phyloP scores from a whole-genome alignment of 2,797 vertebrate genomes.

The Crocidura indochinensis region DNA sequence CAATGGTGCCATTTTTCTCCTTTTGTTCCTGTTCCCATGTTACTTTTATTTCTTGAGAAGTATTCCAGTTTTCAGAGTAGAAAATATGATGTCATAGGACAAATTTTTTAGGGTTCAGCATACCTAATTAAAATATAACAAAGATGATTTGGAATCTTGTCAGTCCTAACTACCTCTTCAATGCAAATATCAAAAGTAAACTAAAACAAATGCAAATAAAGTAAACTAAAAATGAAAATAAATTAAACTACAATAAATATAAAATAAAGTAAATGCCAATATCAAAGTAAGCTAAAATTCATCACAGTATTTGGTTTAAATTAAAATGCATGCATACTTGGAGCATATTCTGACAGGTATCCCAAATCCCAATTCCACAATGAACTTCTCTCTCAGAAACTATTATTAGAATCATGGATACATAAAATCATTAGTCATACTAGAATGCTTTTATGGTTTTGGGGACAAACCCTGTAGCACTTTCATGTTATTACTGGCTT shows the following conservation, averaged over 20 bases:
- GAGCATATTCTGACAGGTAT: constrained; percentile 88
- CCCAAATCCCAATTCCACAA: constrained; percentile 68
- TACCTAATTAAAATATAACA: constrained; percentile 63
- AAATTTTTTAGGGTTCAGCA: constrained; percentile 56
- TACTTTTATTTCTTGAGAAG: constrained; percentile 59
- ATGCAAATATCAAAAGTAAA: constrained; percentile 88
- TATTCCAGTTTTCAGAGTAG: constrained; percentile 70
- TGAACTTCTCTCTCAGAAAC: constrained; percentile 68
- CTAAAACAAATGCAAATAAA: too few relatives aligned
- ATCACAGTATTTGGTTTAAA: constrained; percentile 87
- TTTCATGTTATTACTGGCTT: too few relatives aligned
- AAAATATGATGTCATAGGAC: constrained; percentile 61
- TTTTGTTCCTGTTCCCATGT: neutral
- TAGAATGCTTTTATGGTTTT: too few relatives aligned
- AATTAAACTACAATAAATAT: too few relatives aligned
- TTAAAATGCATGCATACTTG: constrained; percentile 89
- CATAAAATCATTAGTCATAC: neutral
- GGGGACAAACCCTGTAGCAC: too few relatives aligned
- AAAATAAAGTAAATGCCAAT: too few relatives aligned
- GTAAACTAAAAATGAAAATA: too few relatives aligned
- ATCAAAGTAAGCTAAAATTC: constrained; percentile 43
- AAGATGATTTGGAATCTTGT: constrained; percentile 35
- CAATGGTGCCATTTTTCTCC: constrained; percentile 64
- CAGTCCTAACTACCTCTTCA: constrained; percentile 87
- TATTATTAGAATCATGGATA: constrained; percentile 44